phyloP scores from a whole-genome alignment of 2,797 vertebrate species.

The Hemibagrus guttatus region DNA sequence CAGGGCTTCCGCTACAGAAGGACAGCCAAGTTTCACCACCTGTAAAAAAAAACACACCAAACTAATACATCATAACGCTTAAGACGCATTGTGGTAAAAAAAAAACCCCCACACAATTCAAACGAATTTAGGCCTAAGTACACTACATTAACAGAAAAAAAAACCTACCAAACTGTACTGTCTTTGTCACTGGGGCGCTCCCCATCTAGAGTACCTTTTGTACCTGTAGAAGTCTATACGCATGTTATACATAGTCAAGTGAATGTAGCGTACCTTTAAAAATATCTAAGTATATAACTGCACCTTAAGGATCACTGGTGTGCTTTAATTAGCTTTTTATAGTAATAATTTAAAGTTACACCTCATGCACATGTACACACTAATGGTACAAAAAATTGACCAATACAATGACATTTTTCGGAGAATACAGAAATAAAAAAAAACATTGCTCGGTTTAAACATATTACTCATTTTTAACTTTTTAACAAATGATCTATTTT shows the following conservation, averaged over 20 bases:
- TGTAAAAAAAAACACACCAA: constrained; percentile 55
- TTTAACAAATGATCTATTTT: background rate
- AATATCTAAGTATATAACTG: background rate
- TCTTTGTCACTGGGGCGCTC: background rate
- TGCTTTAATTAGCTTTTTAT: background rate
- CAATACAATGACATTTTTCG: background rate
- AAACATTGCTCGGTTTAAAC: background rate
- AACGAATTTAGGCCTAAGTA: background rate
- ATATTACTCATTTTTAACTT: background rate
- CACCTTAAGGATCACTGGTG: background rate
- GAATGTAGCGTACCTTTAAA: background rate
- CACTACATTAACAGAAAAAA: background rate
- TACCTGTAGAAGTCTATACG: background rate
- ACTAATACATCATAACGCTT: background rate
- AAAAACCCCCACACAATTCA: too few relatives aligned
- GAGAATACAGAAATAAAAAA: background rate
- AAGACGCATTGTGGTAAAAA: background rate
- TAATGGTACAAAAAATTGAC: background rate
- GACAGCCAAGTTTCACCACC: constrained; percentile 85
- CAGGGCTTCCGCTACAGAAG: constrained; percentile 73
- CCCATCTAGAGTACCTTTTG: background rate
- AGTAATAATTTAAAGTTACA: background rate
- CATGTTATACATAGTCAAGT: background rate
- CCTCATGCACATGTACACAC: background rate
- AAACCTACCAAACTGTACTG: background rate